phyloP scores from a whole-genome alignment of 1,140 invertebrate genomes.

The Heliconius congener region DNA sequence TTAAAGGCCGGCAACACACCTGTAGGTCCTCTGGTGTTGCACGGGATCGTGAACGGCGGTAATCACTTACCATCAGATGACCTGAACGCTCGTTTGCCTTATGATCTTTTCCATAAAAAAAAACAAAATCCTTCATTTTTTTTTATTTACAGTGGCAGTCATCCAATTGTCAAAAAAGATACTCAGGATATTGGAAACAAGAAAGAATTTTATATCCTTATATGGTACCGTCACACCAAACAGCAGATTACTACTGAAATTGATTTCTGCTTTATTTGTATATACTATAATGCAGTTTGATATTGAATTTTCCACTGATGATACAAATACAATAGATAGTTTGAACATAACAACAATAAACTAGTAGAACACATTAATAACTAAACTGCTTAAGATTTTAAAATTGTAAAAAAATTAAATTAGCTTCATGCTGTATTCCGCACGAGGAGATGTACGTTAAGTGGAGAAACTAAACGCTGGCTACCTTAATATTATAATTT shows the following conservation, averaged over 20 bases:
- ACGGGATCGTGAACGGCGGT: too few relatives aligned
- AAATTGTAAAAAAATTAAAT: background rate
- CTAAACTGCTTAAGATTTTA: background rate
- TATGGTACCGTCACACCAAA: conserved; percentile 51
- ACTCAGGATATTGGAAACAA: conserved; percentile 40
- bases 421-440: too few relatives aligned
- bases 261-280: conserved; percentile 49
- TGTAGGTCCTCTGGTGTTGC: too few relatives aligned
- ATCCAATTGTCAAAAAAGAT: conserved; percentile 43
- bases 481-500: too few relatives aligned
- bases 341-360: background rate
- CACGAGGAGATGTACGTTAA: too few relatives aligned
- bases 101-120: too few relatives aligned
- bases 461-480: too few relatives aligned
- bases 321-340: background rate
- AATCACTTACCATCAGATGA: too few relatives aligned
- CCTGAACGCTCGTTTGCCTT: too few relatives aligned
- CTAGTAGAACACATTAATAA: background rate
- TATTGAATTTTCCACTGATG: conserved; percentile 11
- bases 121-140: background rate
- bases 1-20: too few relatives aligned
- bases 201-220: conserved; percentile 43
- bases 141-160: background rate
- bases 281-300: conserved; percentile 59
- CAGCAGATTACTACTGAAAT: conserved; percentile 37